phyloP scores from a whole-genome alignment of 1,140 invertebrate genomes.

The Aphelenchoides besseyi region DNA sequence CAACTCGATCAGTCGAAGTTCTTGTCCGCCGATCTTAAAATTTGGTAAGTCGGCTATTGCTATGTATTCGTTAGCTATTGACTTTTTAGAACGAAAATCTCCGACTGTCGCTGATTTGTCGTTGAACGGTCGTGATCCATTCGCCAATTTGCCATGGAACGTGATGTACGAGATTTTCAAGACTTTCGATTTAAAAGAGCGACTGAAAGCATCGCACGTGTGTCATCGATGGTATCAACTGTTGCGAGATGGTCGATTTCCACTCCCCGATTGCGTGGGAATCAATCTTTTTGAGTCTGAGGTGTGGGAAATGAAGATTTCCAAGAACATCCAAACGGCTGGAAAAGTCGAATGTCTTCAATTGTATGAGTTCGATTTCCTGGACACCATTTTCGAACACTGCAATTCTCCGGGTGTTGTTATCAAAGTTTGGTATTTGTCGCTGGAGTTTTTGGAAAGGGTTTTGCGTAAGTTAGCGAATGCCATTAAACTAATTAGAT shows the following conservation, averaged over 20 bases:
- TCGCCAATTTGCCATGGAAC: conserved; percentile 2
- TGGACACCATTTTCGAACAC: conserved; percentile 20
- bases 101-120: not conserved
- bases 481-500: conserved; percentile 1
- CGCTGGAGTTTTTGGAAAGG: conserved; percentile 15
- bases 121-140: conserved; percentile 2
- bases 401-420: conserved; percentile 16
- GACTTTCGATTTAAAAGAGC: not conserved
- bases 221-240: conserved; percentile 30
- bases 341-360: conserved; percentile 30
- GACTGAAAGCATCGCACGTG: conserved; percentile 18
- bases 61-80: not conserved
- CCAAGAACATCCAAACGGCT: conserved; percentile 23
- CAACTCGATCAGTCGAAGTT: conserved; percentile 11
- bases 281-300: conserved; percentile 37
- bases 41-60: conserved; percentile 6
- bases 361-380: not conserved
- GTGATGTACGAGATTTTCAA: conserved; percentile 19
- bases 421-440: conserved; percentile 33
- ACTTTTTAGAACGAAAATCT: conserved; percentile 7
- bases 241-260: conserved; percentile 33
- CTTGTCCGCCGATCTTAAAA: not conserved
- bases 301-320: conserved; percentile 18
- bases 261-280: conserved; percentile 30
- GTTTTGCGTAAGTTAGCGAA: conserved; percentile 2